Evolutionary conservation across 2,888 invertebrate genomes (phyloP), one percentile per base, ranked within the genome.

Genomic region (Apamea sordens): DNA sequence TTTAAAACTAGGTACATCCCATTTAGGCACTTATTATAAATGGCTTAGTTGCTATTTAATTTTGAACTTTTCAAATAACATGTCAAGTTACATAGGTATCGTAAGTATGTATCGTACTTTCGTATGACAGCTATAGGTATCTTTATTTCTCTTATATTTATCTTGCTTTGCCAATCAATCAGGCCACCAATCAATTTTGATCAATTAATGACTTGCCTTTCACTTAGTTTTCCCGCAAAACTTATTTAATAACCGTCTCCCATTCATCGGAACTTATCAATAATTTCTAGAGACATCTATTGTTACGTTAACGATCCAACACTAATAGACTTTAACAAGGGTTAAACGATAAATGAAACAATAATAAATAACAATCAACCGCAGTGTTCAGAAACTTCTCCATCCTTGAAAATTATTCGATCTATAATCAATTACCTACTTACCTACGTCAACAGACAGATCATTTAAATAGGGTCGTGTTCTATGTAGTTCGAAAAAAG

Each of bases 381-480:
- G 79, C 72, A 63, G 24, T 74, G 81, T 78, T 67, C 73, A 53
- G 73, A 77, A 86, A 84, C 74, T 79, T 80, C 68, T 82, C 65
- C 47, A 86, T 83, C 90, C 91, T 92, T 90, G 89, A 87, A 87
- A 81, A 86, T 73, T 76, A 79, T 86, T 84, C 53, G 72, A 79
- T 82, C 83, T 76, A 84, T n/a, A n/a, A n/a, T 81, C 78, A 86
- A 79, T 77, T 68, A 81, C 59, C n/a, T 59, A 81, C 56, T 53
- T 65, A 32, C 32, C 32, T 32, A 77, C 50, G 84, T 73, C 41
- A 84, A 36, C 47, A 53, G 59, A 73, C 44, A 36, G 24, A 44
- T 68, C 21, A 41, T 67, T 83, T 13, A 36, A 28, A 68, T n/a
- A n/a, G 32, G 7, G 4, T 56, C 47, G 28, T 50, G 28, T 61